Evolutionary conservation across 2,888 invertebrate species (phyloP).

Genomic region (Nymphalis polychloros): DNA sequence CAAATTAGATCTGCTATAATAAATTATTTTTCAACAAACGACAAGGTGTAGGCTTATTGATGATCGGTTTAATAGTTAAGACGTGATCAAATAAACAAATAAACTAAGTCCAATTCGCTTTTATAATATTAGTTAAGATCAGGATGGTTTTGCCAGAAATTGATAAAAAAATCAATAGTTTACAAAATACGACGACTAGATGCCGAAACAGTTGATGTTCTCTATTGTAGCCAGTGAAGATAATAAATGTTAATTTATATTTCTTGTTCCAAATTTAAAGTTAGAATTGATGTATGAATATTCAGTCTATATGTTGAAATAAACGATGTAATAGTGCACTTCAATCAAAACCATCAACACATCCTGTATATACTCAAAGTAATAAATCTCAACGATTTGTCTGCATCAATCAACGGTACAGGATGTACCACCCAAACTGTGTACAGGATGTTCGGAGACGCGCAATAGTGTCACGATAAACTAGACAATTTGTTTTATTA

Average conservation of each 20-base stretch:
- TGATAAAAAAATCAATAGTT: too few relatives aligned
- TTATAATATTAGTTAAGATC: too few relatives aligned
- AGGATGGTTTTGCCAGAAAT: too few relatives aligned
- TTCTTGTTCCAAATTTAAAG: background rate
- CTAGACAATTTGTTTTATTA: conserved; percentile 22
- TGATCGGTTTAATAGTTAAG: too few relatives aligned
- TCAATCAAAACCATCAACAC: conserved; percentile 32
- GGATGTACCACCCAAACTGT: conserved; percentile 42
- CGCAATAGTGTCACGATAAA: conserved; percentile 16
- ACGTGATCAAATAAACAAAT: too few relatives aligned
- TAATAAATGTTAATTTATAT: too few relatives aligned
- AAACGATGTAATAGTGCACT: conserved; percentile 9
- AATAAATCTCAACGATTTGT: conserved; percentile 37
- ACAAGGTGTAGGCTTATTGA: too few relatives aligned
- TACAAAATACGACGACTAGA: background rate
- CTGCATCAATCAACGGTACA: conserved; percentile 38
- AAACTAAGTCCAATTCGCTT: too few relatives aligned
- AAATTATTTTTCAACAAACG: too few relatives aligned
- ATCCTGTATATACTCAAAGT: conserved; percentile 30
- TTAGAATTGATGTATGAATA: background rate
- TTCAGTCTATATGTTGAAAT: background rate
- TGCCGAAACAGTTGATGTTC: too few relatives aligned
- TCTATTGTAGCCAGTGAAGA: too few relatives aligned
- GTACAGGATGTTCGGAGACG: conserved; percentile 38
- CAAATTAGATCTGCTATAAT: too few relatives aligned